Conservation (phyloP, 2,888 invertebrate species). For the Marronus borbonicus region DNA sequence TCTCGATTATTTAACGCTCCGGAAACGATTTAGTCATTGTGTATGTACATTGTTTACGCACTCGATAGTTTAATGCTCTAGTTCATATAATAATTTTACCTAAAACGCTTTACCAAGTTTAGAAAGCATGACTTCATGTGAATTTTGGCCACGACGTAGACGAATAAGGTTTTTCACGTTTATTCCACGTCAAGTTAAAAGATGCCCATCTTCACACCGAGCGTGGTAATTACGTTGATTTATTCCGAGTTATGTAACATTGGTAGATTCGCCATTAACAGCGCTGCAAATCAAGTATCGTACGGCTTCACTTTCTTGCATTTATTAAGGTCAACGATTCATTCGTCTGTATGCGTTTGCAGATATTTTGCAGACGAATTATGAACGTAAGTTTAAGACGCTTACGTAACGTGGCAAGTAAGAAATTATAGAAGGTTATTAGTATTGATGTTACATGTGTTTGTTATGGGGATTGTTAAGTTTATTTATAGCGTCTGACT, state of each 20-base stretch:
- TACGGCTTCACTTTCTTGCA: constrained; percentile 19
- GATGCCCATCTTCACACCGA: neutral
- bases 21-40: too few species aligned
- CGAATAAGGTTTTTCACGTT: neutral
- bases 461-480: constrained; percentile 1
- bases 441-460: neutral
- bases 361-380: constrained; percentile 41
- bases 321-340: constrained; percentile 40
- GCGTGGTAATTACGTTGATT: neutral
- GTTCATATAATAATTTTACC: neutral
- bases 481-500: constrained; percentile 9
- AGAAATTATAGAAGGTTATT: neutral
- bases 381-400: constrained; percentile 20
- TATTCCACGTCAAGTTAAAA: neutral
- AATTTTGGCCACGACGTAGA: neutral
- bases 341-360: constrained; percentile 14
- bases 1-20: too few species aligned
- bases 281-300: neutral
- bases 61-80: constrained; percentile 5
- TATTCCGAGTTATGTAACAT: constrained; percentile 24
- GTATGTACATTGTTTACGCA: too few species aligned
- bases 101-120: neutral
- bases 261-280: neutral
- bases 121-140: constrained; percentile 31
- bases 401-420: neutral